A percentile compares a stretch with the other conserved stretches of the same genome.
Evolutionary conservation across 2,797 vertebrate species (phyloP).

Genomic region (Labeo calbasu): DNA sequence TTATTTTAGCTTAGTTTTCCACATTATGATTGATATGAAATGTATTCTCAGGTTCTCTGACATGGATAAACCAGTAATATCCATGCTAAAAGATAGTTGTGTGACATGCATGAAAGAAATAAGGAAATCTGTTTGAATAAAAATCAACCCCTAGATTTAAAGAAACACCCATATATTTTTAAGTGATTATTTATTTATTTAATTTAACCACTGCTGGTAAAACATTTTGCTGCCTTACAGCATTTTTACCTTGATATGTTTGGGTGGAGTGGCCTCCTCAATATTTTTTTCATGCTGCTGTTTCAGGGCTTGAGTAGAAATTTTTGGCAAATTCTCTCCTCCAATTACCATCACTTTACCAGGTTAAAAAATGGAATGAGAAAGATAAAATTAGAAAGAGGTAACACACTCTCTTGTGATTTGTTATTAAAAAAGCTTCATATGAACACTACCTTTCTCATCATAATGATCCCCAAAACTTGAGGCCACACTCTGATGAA

Average conservation of each 20-base stretch:
- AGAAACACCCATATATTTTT: no score
- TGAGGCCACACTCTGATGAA: constrained; percentile 71
- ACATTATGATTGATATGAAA: neutral
- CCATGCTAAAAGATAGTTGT: no score
- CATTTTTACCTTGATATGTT: constrained; percentile 95
- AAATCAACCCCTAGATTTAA: no score
- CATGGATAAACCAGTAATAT: no score
- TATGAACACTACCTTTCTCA: constrained; percentile 74
- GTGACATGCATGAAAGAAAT: no score
- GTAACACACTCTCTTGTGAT: neutral
- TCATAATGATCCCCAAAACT: constrained; percentile 77
- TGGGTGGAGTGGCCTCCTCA: constrained; percentile 80
- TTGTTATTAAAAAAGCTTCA: neutral
- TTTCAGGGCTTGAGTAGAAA: constrained; percentile 92
- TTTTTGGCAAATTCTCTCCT: constrained; percentile 86
- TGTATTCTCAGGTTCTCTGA: no score
- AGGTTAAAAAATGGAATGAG: neutral
- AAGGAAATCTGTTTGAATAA: no score
- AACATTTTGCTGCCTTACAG: constrained; percentile 46
- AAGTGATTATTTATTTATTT: neutral
- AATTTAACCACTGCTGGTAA: neutral
- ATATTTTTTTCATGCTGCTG: constrained; percentile 91
- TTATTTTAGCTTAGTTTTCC: neutral
- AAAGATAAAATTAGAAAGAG: neutral
- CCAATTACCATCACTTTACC: constrained; percentile 78